Evolutionary conservation across 2,113 vertebrate genomes (phyloP).

Genomic region (Elephas maximus): DNA sequence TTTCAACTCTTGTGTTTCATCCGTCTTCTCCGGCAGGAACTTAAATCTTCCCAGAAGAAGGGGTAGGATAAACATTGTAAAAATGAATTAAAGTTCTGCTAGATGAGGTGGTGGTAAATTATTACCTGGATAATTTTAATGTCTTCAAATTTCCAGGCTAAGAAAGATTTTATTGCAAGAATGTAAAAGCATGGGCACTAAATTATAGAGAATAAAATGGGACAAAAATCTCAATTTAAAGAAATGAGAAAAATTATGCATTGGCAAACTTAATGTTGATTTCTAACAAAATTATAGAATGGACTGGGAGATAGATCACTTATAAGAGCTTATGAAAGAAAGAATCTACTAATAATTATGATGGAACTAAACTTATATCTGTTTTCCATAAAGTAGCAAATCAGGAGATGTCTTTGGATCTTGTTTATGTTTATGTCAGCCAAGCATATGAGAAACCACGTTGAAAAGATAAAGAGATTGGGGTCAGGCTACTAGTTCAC

Average conservation of each 20-base stretch:
- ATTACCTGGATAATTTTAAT: slow-evolving; percentile 72
- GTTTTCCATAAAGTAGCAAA: slow-evolving; percentile 28
- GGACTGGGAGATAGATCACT: not conserved
- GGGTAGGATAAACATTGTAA: slow-evolving; percentile 68
- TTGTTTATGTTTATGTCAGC: not conserved
- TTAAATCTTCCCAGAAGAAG: slow-evolving; percentile 58
- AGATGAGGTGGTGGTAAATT: slow-evolving; percentile 69
- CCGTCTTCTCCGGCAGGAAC: slow-evolving; percentile 36
- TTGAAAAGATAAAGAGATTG: not conserved
- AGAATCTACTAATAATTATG: not conserved
- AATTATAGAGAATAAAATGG: slow-evolving; percentile 62
- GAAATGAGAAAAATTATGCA: slow-evolving; percentile 55
- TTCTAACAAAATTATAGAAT: slow-evolving; percentile 51
- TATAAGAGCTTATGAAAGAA: not conserved
- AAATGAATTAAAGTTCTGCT: slow-evolving; percentile 73
- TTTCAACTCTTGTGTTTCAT: slow-evolving; percentile 29
- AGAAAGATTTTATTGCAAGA: slow-evolving; percentile 68
- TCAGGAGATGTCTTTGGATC: not conserved
- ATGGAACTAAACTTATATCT: slow-evolving; percentile 30
- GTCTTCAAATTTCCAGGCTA: slow-evolving; percentile 39
- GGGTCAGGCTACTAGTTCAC: not conserved
- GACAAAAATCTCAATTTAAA: slow-evolving; percentile 35
- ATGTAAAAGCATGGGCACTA: slow-evolving; percentile 51
- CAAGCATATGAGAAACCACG: not conserved
- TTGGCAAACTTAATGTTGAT: slow-evolving; percentile 8